Evolutionary conservation across 2,797 vertebrate species (phyloP), one percentile per base, ranked within the genome.

Genomic region (Trachops cirrhosus): DNA sequence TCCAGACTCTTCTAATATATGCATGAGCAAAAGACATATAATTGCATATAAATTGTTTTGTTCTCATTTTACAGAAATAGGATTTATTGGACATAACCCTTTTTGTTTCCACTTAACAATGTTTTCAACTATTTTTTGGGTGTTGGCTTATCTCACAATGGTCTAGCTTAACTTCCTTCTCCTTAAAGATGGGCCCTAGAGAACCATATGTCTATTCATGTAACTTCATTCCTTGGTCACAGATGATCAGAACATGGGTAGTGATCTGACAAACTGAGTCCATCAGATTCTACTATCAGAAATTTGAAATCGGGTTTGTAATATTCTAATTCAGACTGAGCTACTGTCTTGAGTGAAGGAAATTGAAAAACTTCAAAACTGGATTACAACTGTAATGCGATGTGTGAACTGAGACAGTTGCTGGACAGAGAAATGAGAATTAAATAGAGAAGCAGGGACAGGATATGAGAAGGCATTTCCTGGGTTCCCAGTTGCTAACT

Each of bases 281-380:
- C 5, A 78, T 78, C 54, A 37, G 48, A 96, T 74, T 75, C 54
- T 94, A 54, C 78, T 83, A 34, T 29, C 29, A 91, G 68, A 70
- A 92, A 78, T 73, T 91, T 88, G 52, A 95, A 90, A 83, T 54
- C 80, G n/a, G 18, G 21, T 29, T 37, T 57, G 12, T 80, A 83
- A 91, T 80, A 48, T 86, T 92, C 18, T 93, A 74, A 62, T 37
- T 96, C 32, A 64, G 68, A 68, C n/a, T 85, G 41, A 70, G 15
- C 46, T 93, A 73, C 79, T 70, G n/a, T 85, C 48, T 62, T 54
- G 57, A 88, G 74, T 79, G 50, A 95, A 90, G 44, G 46, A 79
- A 96, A 95, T 62, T 44, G 85, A 71, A 95, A 83, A 93, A 54
- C 21, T 12, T 94, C 52, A 68, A 90, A 95, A 73, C n/a, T 32